Base-by-base conservation (phyloP, 2,797 vertebrate species). In the Pterois miles region DNA sequence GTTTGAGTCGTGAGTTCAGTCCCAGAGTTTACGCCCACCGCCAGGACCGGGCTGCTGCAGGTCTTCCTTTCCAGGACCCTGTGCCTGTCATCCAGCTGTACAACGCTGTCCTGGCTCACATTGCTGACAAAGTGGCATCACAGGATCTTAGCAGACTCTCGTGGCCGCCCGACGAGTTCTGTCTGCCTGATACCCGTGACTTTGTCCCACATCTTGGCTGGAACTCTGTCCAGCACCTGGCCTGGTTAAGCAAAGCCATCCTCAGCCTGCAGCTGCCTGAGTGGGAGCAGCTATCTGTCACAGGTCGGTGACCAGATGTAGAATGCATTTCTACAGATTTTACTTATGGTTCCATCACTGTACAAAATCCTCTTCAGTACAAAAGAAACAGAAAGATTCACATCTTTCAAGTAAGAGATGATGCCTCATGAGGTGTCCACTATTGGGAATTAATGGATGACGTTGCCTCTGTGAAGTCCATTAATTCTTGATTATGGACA, bases 121-220 rank as follows among this genome's bases (percentile, higher is more conserved):
- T 98, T 8, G 95, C 98, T 0, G 92, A 93, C 6, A 90, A 90
- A 3, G 96, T 95, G 14, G 94, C 97, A 8, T 96, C 96, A 0
- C 90, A 93, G 65, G 94, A 94, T 43, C 94, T 99, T 3, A 89
- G 89, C 43, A 81, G 91, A 46, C 93, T 98, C 40, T 99, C 97
- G 0, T 99, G 98, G 97, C 98, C 98, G 2, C 91, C 98, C 0
- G 82, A 86, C 0, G 98, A 99, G 85, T 99, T 99, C 81, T 94
- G 91, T 9, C 84, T 94, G 69, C 93, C 94, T 0, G 94, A 95
- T 0, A 96, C 91, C 63, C 94, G 83, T 10, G 90, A 86, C 25
- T 77, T 95, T 65, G 92, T 99, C 67, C 98, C 98, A 18, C 96
- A 96, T 68, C 88, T 94, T 71, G 93, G 94, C 23, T 99, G 98